These are phyloP conservation scores for Ichneumon xanthorius DNA, from an alignment of 2,888 invertebrate species.

Conservation along the genomic window DNA sequence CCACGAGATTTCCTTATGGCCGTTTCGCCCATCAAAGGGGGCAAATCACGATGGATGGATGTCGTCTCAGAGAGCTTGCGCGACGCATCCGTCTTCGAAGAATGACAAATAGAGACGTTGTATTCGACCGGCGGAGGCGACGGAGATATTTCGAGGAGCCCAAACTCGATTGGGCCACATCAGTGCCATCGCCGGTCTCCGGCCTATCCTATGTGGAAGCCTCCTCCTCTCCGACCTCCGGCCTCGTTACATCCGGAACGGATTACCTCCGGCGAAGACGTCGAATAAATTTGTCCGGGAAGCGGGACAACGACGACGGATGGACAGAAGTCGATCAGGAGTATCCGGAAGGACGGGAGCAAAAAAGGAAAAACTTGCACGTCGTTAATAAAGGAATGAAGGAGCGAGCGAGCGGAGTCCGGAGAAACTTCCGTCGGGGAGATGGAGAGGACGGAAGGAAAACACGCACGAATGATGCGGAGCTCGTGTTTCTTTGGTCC, in stretches of 20 bases:
- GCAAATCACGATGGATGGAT: neutral
- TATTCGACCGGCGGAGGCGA: neutral
- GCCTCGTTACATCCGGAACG: conserved; percentile 60
- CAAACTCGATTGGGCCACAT: conserved; percentile 1
- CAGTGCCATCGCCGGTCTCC: neutral
- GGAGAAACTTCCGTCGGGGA: neutral
- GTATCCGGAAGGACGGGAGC: neutral
- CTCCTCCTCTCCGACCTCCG: neutral
- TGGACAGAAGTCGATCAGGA: conserved; percentile 46
- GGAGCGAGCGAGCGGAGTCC: conserved; percentile 8
- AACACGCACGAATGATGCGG: conserved; percentile 34
- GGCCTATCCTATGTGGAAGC: neutral
- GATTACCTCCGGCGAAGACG: conserved; percentile 56
- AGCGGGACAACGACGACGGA: conserved; percentile 11
- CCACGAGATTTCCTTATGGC: neutral
- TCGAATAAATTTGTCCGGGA: conserved; percentile 46
- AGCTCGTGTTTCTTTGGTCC: conserved; percentile 44
- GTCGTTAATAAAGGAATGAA: conserved; percentile 33
- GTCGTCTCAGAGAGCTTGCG: neutral
- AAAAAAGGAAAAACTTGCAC: conserved; percentile 41
- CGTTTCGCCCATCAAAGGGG: neutral
- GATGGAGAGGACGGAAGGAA: conserved; percentile 22
- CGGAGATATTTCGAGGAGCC: neutral
- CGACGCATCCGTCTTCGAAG: neutral
- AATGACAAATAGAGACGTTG: conserved; percentile 2